Evolutionary conservation across 2,797 vertebrate genomes (phyloP).

Genomic region (Catamblyrhynchus diadema): DNA sequence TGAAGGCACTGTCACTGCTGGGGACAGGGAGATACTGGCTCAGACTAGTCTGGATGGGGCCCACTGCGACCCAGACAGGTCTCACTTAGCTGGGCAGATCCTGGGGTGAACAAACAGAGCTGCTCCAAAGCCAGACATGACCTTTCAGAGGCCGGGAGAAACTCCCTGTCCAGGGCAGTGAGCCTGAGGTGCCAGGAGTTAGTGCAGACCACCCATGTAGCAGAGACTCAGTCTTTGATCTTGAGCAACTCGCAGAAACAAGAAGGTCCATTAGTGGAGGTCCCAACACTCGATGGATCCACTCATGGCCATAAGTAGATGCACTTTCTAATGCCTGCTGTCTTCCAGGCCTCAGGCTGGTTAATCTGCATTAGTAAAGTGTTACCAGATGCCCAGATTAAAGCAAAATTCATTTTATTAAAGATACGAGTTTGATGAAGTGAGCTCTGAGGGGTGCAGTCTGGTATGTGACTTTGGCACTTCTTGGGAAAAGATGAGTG

Average conservation of each 20-base stretch:
- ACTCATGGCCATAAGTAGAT: no score
- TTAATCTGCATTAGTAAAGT: background rate
- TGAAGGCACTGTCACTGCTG: background rate
- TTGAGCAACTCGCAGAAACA: background rate
- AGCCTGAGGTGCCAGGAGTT: background rate
- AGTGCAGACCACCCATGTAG: accelerated
- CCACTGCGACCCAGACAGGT: accelerated
- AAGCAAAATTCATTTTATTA: background rate
- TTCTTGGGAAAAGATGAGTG: background rate
- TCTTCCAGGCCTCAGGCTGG: background rate
- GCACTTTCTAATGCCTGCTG: background rate
- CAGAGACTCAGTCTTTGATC: background rate
- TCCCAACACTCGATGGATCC: background rate
- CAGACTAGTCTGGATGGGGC: background rate
- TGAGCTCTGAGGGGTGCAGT: background rate
- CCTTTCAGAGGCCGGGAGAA: background rate
- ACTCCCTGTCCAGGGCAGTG: background rate
- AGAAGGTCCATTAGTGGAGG: background rate
- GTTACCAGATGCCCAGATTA: background rate
- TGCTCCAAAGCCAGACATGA: background rate
- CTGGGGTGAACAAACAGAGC: background rate
- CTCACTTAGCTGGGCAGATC: background rate
- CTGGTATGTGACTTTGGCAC: background rate
- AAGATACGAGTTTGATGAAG: background rate
- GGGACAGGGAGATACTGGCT: accelerated